Conservation (phyloP, 2,113 vertebrate genomes). For the Triplophysa tibetana region DNA sequence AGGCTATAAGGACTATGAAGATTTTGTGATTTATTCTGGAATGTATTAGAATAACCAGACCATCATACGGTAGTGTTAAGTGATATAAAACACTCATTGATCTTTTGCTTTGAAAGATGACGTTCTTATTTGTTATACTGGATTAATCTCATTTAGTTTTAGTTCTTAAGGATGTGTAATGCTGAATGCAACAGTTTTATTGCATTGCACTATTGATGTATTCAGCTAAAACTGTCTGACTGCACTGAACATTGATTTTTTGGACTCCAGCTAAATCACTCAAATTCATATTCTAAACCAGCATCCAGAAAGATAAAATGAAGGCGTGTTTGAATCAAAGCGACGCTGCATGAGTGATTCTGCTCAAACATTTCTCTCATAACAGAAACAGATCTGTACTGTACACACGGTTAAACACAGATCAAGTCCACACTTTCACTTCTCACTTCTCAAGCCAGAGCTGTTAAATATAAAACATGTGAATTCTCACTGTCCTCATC, state of each 20-base stretch:
- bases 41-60: neutral
- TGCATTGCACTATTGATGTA: neutral
- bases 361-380: conserved; percentile 46
- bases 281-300: conserved; percentile 4
- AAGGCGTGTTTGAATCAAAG: neutral
- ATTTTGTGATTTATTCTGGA: conserved; percentile 17
- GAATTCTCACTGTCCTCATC: no score
- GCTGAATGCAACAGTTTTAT: neutral
- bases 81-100: neutral
- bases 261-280: neutral
- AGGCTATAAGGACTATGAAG: neutral
- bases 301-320: neutral
- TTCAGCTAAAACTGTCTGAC: neutral
- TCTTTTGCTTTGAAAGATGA: neutral
- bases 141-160: neutral
- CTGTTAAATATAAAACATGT: neutral
- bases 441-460: conserved; percentile 6
- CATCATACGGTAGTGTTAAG: neutral
- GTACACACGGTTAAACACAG: neutral
- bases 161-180: conserved; percentile 6
- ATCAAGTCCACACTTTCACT: conserved; percentile 24
- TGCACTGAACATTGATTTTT: conserved; percentile 8
- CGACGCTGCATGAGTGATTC: neutral
- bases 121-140: neutral
- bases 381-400: conserved; percentile 6